Conservation (phyloP, 2,113 vertebrate species). For the Melospiza georgiana region DNA sequence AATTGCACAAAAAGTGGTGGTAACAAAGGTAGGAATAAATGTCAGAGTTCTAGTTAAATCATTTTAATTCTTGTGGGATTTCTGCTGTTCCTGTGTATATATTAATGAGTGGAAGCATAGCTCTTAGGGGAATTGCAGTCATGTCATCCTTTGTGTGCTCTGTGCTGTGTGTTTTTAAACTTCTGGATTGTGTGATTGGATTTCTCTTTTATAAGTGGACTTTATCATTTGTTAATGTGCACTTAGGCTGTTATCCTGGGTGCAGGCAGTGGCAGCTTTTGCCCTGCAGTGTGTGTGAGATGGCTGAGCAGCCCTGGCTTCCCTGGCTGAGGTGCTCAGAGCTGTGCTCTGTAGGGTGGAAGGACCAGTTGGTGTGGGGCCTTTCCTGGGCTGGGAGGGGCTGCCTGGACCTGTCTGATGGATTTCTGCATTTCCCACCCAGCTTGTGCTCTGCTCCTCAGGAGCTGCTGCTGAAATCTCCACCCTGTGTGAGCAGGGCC, state of each 20-base stretch:
- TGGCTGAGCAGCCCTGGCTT: background rate
- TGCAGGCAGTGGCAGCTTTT: background rate
- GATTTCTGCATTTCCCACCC: background rate
- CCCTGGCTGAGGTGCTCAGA: too few relatives aligned
- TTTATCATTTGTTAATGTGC: background rate
- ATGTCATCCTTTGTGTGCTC: background rate
- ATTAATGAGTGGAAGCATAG: background rate
- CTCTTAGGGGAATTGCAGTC: background rate
- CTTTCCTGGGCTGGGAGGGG: background rate
- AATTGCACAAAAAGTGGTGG: background rate
- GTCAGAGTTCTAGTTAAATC: background rate
- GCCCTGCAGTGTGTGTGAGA: background rate
- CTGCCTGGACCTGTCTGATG: background rate
- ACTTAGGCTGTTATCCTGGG: background rate
- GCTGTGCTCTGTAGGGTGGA: background rate
- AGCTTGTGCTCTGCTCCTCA: background rate
- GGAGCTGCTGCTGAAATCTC: background rate
- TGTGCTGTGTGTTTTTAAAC: background rate
- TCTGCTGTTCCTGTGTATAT: background rate
- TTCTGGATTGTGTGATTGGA: background rate
- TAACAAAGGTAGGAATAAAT: background rate
- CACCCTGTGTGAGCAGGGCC: rapidly evolving
- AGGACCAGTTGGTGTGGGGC: background rate
- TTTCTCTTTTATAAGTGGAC: background rate
- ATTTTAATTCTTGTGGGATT: background rate